Evolutionary conservation across 2,888 invertebrate genomes (phyloP), one percentile per base, ranked within the genome.

Genomic region (Acanthacorydalis orientalis): DNA sequence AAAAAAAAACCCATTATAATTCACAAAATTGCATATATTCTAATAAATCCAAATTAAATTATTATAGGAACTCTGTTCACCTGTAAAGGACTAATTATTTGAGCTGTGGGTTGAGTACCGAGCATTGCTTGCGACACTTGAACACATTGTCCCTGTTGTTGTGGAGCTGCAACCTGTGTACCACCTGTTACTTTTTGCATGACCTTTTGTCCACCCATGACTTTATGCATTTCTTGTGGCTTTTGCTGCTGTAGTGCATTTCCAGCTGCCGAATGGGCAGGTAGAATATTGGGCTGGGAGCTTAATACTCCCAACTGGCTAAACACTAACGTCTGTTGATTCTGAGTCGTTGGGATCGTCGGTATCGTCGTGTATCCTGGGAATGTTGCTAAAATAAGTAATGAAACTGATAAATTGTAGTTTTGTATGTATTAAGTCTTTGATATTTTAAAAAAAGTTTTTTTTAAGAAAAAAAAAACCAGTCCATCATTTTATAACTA

Each of bases 331-430:
- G 87, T 85, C 60, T 85, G 85, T 55, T 80, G 75, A 51, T 67
- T 67, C 66, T 85, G 83, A 49, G 82, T 80, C 7, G 83, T 80
- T 44, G 81, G 75, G 54, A 84, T 86, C 35, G 84, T 78, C 16
- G 83, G 83, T 50, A 83, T 82, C 14, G 81, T 82, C 47, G 84
- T 74, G 60, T 88, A 89, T 2, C 87, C 83, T 4, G 83, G 80
- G 67, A 75, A 83, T 53, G 76, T 72, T 2, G 73, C 75, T 70
- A 63, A 47, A 55, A 53, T 50, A 41, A 50, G 48, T 43, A 46
- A 44, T 16, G 23, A 42, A 16, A n/a, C n/a, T n/a, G n/a, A n/a
- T n/a, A 9, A 16, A 37, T 9, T 43, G 41, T 16, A 16, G 9
- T 34, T 50, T 16, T 4, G 8, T 23, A 37, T 42, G 9, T 31